A percentile compares a stretch with the other conserved stretches of the same genome.
Evolutionary conservation across 2,888 invertebrate species (phyloP).

Genomic region (Ariolimax columbianus): DNA sequence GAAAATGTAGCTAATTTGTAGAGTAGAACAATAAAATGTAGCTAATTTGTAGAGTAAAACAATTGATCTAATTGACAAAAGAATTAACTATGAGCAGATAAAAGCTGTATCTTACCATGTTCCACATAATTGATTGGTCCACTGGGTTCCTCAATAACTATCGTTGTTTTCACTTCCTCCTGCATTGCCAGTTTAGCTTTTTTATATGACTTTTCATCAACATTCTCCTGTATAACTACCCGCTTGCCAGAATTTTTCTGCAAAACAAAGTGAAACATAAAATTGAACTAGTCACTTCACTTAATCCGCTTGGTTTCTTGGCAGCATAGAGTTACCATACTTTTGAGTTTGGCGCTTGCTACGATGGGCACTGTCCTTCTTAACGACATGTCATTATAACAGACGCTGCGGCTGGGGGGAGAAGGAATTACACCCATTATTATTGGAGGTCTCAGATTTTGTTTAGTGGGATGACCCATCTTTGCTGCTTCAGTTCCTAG

Average conservation of each 20-base stretch:
- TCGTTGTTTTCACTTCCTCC: slow-evolving; percentile 20
- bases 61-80: not conserved
- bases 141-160: slow-evolving; percentile 22
- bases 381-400: too few species aligned
- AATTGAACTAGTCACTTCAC: not conserved
- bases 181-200: slow-evolving; percentile 28
- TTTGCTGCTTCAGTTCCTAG: too few species aligned
- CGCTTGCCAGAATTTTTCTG: slow-evolving; percentile 36
- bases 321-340: not conserved
- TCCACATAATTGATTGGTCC: slow-evolving; percentile 10
- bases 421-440: too few species aligned
- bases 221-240: slow-evolving; percentile 35
- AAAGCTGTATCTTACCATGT: slow-evolving; percentile 25
- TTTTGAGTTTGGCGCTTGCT: not conserved
- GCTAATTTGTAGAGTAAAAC: too few species aligned
- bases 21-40: too few species aligned
- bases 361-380: not conserved
- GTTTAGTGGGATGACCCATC: too few species aligned
- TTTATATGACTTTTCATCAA: not conserved
- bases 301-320: too few species aligned
- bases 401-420: too few species aligned
- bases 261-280: not conserved
- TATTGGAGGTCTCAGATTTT: too few species aligned
- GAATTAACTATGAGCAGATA: not conserved
- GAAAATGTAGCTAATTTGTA: too few species aligned